These are phyloP conservation scores for Theretra japonica DNA, from an alignment of 2,888 invertebrate genomes.

Conservation along the genomic window DNA sequence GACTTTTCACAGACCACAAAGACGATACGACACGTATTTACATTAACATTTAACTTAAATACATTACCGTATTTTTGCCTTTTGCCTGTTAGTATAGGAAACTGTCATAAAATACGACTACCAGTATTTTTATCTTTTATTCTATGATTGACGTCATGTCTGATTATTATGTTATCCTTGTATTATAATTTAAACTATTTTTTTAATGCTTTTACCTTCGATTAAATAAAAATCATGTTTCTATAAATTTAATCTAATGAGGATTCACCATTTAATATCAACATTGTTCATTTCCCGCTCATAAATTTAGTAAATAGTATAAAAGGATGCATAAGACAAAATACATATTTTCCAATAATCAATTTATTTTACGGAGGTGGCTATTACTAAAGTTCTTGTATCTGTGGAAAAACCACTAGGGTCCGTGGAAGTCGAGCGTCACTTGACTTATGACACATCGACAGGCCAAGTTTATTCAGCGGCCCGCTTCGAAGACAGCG, in stretches of 20 bases:
- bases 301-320: too few relatives aligned
- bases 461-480: conserved; percentile 82
- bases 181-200: too few relatives aligned
- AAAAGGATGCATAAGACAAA: background rate
- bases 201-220: too few relatives aligned
- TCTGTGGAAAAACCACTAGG: conserved; percentile 57
- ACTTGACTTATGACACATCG: conserved; percentile 84
- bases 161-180: too few relatives aligned
- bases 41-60: background rate
- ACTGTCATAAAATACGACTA: too few relatives aligned
- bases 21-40: conserved; percentile 26
- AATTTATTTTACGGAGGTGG: background rate
- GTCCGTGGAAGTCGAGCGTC: conserved; percentile 61
- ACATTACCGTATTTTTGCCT: background rate
- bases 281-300: too few relatives aligned
- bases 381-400: conserved; percentile 37
- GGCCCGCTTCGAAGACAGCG: conserved; percentile 65
- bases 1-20: conserved; percentile 29
- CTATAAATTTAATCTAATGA: too few relatives aligned
- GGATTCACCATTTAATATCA: too few relatives aligned
- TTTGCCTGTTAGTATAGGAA: background rate
- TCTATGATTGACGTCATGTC: too few relatives aligned
- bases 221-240: too few relatives aligned
- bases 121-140: too few relatives aligned
- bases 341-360: background rate